Conservation (phyloP, 35 echinoderm and acorn worm genomes). For the Heliocidaris tuberculata region DNA sequence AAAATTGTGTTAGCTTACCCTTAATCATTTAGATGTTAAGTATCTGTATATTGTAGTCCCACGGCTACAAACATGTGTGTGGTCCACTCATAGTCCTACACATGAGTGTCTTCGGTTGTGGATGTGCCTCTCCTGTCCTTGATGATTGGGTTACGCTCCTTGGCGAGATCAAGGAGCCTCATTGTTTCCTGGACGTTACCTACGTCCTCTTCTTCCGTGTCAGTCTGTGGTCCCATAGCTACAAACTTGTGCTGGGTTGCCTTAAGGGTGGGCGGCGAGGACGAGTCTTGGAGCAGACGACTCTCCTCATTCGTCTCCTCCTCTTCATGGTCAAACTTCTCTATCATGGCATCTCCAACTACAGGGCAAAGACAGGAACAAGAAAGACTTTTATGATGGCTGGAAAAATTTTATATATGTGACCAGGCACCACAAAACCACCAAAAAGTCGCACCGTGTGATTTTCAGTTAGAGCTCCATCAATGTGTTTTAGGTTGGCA, state of each 20-base stretch:
- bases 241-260: constrained; percentile 51
- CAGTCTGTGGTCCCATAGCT: constrained; percentile 64
- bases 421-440: too few relatives aligned
- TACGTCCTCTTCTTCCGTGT: constrained; percentile 66
- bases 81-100: not conserved
- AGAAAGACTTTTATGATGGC: not conserved
- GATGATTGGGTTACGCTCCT: constrained; percentile 50
- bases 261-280: constrained; percentile 28
- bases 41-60: not conserved
- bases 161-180: constrained; percentile 73
- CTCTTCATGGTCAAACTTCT: constrained; percentile 72
- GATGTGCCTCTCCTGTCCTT: constrained; percentile 57
- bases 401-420: not conserved
- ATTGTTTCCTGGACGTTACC: constrained; percentile 68
- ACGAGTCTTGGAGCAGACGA: constrained; percentile 60
- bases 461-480: too few relatives aligned
- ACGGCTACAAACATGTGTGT: not conserved
- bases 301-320: constrained; percentile 76
- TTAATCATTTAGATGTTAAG: too few relatives aligned
- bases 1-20: not conserved
- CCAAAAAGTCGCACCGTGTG: too few relatives aligned
- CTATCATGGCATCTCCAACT: constrained; percentile 63
- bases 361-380: not conserved
- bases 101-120: constrained; percentile 68
- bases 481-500: too few relatives aligned